Percentiles rank a stretch among this genome's conserved stretches.
Evolutionary conservation across 2,888 invertebrate genomes (phyloP).

Genomic region (Steinernema carpocapsae): DNA sequence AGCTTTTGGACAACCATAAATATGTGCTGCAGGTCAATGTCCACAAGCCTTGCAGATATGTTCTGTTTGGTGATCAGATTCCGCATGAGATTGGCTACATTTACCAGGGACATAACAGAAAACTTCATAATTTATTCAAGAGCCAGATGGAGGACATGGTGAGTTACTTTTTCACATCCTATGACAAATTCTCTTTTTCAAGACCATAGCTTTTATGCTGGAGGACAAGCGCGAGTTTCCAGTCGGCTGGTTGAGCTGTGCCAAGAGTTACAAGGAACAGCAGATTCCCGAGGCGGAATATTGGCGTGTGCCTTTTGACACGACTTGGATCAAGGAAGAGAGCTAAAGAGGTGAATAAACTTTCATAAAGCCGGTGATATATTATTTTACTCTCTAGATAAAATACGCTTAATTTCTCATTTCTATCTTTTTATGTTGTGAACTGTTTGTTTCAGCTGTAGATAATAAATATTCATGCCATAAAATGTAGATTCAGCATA

Average conservation of each 20-base stretch:
- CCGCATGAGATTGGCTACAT: constrained; percentile 5
- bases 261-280: not conserved
- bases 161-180: not conserved
- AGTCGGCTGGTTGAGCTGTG: constrained; percentile 14
- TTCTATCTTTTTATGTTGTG: too few relatives aligned
- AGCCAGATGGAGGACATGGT: not conserved
- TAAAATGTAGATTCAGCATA: too few relatives aligned
- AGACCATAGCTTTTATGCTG: constrained; percentile 2
- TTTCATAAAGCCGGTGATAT: too few relatives aligned
- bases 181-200: not conserved
- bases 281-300: not conserved
- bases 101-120: not conserved
- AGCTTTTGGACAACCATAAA: not conserved
- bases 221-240: not conserved
- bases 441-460: too few relatives aligned
- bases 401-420: too few relatives aligned
- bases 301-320: constrained; percentile 1
- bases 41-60: constrained; percentile 6
- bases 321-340: not conserved
- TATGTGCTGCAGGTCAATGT: not conserved
- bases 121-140: not conserved
- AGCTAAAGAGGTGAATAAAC: not conserved
- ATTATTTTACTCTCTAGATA: too few relatives aligned
- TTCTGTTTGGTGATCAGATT: not conserved
- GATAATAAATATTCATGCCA: too few relatives aligned